Conservation (phyloP, 2,888 invertebrate genomes). For the Eristalinus sepulchralis region DNA sequence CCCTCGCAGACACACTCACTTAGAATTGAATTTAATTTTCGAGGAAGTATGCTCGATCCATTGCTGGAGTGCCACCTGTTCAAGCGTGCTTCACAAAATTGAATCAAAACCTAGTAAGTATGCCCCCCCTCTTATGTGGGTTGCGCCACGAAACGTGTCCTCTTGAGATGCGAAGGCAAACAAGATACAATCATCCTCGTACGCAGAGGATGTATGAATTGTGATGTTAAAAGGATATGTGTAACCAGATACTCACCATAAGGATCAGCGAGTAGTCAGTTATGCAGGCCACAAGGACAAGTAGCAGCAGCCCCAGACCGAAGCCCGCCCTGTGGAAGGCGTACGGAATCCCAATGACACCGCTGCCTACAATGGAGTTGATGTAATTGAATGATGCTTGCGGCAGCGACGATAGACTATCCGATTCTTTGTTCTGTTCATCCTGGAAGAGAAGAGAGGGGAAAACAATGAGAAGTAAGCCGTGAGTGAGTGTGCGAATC, state of each 20-base stretch:
- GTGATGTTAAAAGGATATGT: not conserved
- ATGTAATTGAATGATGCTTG: slow-evolving; percentile 93
- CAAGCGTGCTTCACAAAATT: not conserved
- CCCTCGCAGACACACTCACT: not conserved
- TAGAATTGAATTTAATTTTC: slow-evolving; percentile 34
- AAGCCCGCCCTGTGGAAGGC: slow-evolving; percentile 91
- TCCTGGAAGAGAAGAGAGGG: slow-evolving; percentile 45
- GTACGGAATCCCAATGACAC: slow-evolving; percentile 92
- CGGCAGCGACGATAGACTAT: slow-evolving; percentile 86
- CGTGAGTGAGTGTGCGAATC: not conserved
- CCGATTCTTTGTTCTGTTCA: slow-evolving; percentile 74
- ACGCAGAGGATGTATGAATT: slow-evolving; percentile 6
- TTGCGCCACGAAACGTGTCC: not conserved
- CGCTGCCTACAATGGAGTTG: slow-evolving; percentile 93
- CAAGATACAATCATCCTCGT: not conserved
- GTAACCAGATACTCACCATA: slow-evolving; percentile 84
- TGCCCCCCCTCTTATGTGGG: not conserved
- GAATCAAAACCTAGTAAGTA: not conserved
- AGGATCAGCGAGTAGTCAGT: slow-evolving; percentile 92
- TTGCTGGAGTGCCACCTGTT: not conserved
- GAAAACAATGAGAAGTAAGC: not conserved
- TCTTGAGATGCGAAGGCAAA: not conserved
- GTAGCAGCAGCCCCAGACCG: slow-evolving; percentile 87
- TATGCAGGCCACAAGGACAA: slow-evolving; percentile 87
- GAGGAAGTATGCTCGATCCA: slow-evolving; percentile 37